Conservation (phyloP, 2,113 vertebrate species). For the Isichthys henryi region DNA sequence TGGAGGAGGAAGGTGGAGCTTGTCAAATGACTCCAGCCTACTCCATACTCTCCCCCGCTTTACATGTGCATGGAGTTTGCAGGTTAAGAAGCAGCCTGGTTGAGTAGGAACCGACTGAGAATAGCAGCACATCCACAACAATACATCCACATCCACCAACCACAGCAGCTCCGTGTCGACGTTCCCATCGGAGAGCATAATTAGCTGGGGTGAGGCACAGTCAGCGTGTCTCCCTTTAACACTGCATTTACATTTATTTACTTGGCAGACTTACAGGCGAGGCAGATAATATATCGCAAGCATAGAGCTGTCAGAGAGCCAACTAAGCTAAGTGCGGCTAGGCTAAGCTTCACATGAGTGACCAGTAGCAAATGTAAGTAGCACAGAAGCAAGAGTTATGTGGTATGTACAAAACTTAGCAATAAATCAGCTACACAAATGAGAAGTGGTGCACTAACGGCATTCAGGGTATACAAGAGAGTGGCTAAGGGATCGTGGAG, state of each 20-base stretch:
- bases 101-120: background rate
- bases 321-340: background rate
- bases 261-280: background rate
- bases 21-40: background rate
- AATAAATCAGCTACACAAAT: background rate
- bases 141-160: background rate
- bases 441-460: background rate
- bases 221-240: background rate
- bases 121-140: background rate
- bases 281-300: background rate
- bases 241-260: background rate
- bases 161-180: background rate
- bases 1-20: background rate
- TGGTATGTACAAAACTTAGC: background rate
- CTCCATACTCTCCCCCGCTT: background rate
- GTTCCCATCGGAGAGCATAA: background rate
- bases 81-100: background rate
- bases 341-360: background rate
- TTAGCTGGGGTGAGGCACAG: background rate
- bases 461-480: background rate
- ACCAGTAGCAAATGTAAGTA: background rate
- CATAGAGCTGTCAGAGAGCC: background rate
- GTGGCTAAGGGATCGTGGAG: background rate
- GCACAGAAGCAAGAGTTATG: background rate
- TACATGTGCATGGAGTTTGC: background rate